Percentiles rank a stretch among this genome's conserved stretches.
Conservation (phyloP, 2,888 invertebrate species). For the Tillus elongatus region DNA sequence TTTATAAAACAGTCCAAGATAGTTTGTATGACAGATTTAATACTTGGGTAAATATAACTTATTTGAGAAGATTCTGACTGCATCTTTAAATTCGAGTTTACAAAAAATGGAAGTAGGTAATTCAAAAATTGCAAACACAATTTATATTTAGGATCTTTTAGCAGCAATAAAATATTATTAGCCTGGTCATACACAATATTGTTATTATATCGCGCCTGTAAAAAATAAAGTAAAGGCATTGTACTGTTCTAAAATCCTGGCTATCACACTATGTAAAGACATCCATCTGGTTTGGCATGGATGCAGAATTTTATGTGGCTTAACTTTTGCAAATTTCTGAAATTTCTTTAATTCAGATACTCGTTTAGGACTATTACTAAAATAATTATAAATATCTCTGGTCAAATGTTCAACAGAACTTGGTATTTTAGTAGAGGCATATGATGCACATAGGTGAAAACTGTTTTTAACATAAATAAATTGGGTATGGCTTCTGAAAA, state of each 20-base stretch:
- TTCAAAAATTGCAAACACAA: constrained; percentile 1
- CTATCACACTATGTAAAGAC: constrained; percentile 17
- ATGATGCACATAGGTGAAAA: no score
- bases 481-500: constrained; percentile 2
- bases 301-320: constrained; percentile 23
- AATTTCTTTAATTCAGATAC: constrained; percentile 21
- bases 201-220: no score
- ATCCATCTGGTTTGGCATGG: constrained; percentile 24
- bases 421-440: no score
- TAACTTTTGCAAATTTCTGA: constrained; percentile 21
- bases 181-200: no score
- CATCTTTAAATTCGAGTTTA: no score
- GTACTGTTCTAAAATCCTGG: background rate
- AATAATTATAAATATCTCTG: constrained; percentile 20
- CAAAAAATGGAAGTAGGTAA: no score
- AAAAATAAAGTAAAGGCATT: constrained; percentile 4
- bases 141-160: constrained; percentile 1
- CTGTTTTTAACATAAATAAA: no score
- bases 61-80: constrained; percentile 8
- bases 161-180: no score
- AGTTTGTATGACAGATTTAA: constrained; percentile 6
- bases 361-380: constrained; percentile 25
- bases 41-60: background rate
- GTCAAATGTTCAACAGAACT: no score
- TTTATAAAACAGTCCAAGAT: background rate